Base-by-base conservation (phyloP, 2,888 invertebrate genomes). In the Byasa hedistus region DNA sequence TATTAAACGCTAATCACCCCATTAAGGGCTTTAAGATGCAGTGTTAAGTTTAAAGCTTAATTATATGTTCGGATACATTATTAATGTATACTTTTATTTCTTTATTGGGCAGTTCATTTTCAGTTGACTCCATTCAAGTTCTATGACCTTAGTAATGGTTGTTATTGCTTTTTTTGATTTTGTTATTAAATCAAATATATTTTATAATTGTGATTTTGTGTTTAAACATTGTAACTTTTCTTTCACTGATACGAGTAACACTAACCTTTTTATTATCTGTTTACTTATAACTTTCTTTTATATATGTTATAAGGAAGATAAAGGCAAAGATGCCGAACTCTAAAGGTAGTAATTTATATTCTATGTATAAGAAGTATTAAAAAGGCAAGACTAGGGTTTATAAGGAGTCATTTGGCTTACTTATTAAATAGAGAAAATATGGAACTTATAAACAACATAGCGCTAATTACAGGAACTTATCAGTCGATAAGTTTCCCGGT, bases 11-110 rank as follows among this genome's bases (percentile, higher is more conserved):
- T 56, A 61, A 36, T 51, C 15, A 57, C 23, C 17, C 54, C 64
- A 57, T 61, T 39, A 48, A 51, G 57, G 51, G 32, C 48, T 36
- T 65, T 65, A 61, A 48, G 57, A 56, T 60, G 57, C 32, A 51
- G 57, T 7, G 39, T 57, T 32, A 60, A 60, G 60, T 65, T 60
- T 44, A 65, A 61, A 61, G 51, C 65, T 61, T 65, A 65, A 65
- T 65, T 61, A 65, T 61, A 51, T 12, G 48, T 23, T 56, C 44
- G 55, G 19, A 32, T 61, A 44, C 22, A 22, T 58, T 60, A 51
- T 52, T 48, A 57, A 57, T 51, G n/a, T 57, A 10, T 23, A 21
- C 10, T 65, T 56, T 56, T 23, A 57, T 48, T 65, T 61, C 3
- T 62, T 61, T 61, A 36, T 61, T 51, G 57, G 21, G 39, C 61